Percentiles rank a stretch among this genome's conserved stretches.
phyloP scores from a whole-genome alignment of 2,113 vertebrate species.

The Oreamnos americanus region DNA sequence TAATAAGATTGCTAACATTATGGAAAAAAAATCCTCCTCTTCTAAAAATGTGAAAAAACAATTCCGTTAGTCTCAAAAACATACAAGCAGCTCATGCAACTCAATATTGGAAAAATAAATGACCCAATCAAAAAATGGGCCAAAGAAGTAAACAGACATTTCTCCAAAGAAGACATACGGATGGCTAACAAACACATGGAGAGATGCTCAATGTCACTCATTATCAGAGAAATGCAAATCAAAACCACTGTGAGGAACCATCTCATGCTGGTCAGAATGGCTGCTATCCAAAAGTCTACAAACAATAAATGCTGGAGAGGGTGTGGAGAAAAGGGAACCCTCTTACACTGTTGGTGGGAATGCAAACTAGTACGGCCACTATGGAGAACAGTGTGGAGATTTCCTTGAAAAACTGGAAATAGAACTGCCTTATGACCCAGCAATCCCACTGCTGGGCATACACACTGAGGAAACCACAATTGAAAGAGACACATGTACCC shows the following conservation, averaged over 20 bases:
- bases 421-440: not conserved
- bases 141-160: not conserved
- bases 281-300: not conserved
- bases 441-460: not conserved
- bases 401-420: not conserved
- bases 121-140: not conserved
- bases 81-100: not conserved
- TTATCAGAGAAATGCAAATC: not conserved
- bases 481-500: not conserved
- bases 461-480: not conserved
- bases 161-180: not conserved
- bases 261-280: not conserved
- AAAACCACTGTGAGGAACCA: not conserved
- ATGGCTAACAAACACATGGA: not conserved
- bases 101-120: not conserved
- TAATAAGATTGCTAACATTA: not conserved
- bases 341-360: not conserved
- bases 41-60: not conserved
- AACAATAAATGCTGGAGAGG: not conserved
- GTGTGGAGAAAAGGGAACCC: not conserved
- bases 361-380: not conserved
- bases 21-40: not conserved
- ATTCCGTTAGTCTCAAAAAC: not conserved
- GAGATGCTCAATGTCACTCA: not conserved
- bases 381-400: not conserved